Evolutionary conservation across 1,140 invertebrate genomes (phyloP), one percentile per base, ranked within the genome.

Genomic region (Zaprionus vittiger): DNA sequence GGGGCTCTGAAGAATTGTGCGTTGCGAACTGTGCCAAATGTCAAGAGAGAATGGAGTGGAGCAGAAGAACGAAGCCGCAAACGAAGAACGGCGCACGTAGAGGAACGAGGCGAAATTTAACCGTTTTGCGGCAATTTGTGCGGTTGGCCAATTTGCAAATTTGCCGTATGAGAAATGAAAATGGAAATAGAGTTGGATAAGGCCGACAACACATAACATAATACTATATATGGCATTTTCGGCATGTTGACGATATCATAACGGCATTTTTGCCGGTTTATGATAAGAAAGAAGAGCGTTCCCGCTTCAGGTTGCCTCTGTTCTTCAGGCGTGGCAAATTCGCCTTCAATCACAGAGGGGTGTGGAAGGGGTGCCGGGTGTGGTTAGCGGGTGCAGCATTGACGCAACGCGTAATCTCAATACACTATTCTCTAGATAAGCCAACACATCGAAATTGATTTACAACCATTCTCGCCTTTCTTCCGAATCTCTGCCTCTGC

Each of bases 371-470:
- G 6, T 6, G 38, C 26, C 34, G 34, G 57, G 37, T 57, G 47
- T 24, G 52, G 11, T 54, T 28, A 47, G 49, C 38, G 73, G 73
- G 67, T 75, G 73, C 73, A 75, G 67, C 67, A 71, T 59, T 75
- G 73, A 75, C 73, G 73, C 60, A 71, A 71, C n/a, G 11, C 59
- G 28, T 62, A 74, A 74, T 70, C 52, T 56, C 72, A 22, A 41
- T 61, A 26, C 66, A 38, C 15, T 38, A 26, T 61, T 34, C 57
- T 37, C 26, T 38, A 69, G 72, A 74, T 75, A 70, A 70, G 67
- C 67, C 73, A 49, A 44, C 24, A 49, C 37, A 56, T 79, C 71
- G 76, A 73, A 81, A 77, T 72, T 80, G 80, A 83, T 77, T 80
- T 83, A 87, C 66, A 52, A 34, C 52, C 17, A 2, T 69, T 55